Conservation (phyloP, 2,113 vertebrate genomes). For the Siniperca chuatsi region DNA sequence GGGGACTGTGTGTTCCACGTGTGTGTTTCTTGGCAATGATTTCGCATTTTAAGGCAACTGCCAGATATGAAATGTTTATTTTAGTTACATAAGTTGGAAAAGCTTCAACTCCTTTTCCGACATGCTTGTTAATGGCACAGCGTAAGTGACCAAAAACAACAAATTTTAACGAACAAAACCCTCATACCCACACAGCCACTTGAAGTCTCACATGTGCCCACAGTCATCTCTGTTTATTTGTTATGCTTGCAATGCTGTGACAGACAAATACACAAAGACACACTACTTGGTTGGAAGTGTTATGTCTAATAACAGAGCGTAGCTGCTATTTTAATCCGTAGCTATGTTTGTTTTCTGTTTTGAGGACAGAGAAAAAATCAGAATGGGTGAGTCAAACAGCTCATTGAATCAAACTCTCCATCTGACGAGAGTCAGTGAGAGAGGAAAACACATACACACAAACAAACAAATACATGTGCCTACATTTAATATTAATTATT, state of each 20-base stretch:
- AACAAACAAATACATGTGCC: conserved; percentile 6
- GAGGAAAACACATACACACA: conserved; percentile 29
- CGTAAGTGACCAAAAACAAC: conserved; percentile 31
- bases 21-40: conserved; percentile 53
- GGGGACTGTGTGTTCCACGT: conserved; percentile 25
- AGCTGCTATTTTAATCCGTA: conserved; percentile 64
- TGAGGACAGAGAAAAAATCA: conserved; percentile 52
- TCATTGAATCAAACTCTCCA: conserved; percentile 46
- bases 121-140: conserved; percentile 18
- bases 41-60: conserved; percentile 15
- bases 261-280: conserved; percentile 37
- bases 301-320: conserved; percentile 57
- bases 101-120: conserved; percentile 10
- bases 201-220: conserved; percentile 22
- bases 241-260: conserved; percentile 28
- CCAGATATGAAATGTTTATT: conserved; percentile 44
- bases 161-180: conserved; percentile 19
- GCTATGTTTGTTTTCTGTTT: conserved; percentile 65
- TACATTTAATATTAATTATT: conserved; percentile 33
- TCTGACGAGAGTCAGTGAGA: conserved; percentile 49
- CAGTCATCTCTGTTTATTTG: conserved; percentile 27
- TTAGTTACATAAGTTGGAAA: conserved; percentile 27
- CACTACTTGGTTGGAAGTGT: conserved; percentile 32
- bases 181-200: conserved; percentile 11
- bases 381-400: conserved; percentile 42